These are phyloP conservation scores for Strigops habroptila DNA, from an alignment of 2,113 vertebrate genomes.

Conservation along the genomic window DNA sequence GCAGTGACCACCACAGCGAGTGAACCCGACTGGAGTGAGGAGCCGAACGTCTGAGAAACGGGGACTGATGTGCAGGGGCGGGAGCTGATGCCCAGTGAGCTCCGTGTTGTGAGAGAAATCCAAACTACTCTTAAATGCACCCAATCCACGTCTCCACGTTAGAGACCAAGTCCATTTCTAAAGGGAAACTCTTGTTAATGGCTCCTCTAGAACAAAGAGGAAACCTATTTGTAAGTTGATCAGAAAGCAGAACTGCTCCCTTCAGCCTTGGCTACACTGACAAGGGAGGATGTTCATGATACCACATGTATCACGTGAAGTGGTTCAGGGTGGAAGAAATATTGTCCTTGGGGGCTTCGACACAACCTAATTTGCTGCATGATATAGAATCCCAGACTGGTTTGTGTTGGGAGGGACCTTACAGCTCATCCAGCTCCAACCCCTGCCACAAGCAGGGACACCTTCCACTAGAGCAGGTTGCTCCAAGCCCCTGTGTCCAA, in stretches of 20 bases:
- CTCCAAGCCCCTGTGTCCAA: background rate
- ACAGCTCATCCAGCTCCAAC: background rate
- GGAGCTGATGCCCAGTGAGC: background rate
- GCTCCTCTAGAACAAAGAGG: background rate
- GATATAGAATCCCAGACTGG: background rate
- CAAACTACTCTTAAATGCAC: background rate
- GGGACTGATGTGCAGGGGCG: background rate
- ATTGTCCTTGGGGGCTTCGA: background rate
- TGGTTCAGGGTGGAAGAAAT: background rate
- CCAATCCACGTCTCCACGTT: background rate
- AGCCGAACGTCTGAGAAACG: background rate
- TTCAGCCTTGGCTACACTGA: background rate
- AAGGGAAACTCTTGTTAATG: background rate
- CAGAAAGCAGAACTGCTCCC: background rate
- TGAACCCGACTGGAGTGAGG: background rate
- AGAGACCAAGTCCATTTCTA: background rate
- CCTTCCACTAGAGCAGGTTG: background rate
- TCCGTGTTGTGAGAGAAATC: background rate
- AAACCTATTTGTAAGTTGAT: background rate
- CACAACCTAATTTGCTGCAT: background rate
- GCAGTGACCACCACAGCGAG: background rate
- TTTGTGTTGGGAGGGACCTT: background rate
- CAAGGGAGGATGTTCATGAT: background rate
- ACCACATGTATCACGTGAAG: background rate
- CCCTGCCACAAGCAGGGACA: rapidly evolving